Conservation (phyloP, 2,113 vertebrate species). For the Semicossyphus pulcher region DNA sequence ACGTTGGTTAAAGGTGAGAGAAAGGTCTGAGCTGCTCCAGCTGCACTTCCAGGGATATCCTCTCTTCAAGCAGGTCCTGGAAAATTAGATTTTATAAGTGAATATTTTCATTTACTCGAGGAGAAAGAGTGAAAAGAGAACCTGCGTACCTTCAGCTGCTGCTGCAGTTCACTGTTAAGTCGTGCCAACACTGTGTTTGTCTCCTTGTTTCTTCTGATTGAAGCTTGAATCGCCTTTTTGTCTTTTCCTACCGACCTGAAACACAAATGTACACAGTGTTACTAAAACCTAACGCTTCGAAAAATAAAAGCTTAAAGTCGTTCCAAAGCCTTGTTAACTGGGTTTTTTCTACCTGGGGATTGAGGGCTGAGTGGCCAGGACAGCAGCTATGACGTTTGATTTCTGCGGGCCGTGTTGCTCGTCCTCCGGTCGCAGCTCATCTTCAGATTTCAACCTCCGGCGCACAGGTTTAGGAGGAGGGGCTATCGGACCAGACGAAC, state of each 20-base stretch:
- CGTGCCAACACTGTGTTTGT: conserved; percentile 98
- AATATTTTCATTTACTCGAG: background rate
- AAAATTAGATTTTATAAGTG: conserved; percentile 1
- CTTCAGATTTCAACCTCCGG: conserved; percentile 97
- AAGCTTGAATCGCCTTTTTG: conserved; percentile 99
- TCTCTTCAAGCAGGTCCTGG: conserved; percentile 98
- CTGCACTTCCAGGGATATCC: conserved; percentile 99
- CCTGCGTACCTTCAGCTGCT: conserved; percentile 93
- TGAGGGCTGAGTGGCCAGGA: conserved; percentile 93
- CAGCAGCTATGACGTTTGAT: conserved; percentile 88
- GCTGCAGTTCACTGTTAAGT: conserved; percentile 98
- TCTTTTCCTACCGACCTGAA: conserved; percentile 96
- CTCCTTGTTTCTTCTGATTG: conserved; percentile 99
- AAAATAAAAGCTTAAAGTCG: background rate
- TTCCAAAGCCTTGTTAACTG: background rate
- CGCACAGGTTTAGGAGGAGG: conserved; percentile 97
- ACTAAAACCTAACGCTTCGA: background rate
- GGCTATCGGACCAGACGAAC: conserved; percentile 90
- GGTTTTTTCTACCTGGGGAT: conserved; percentile 88
- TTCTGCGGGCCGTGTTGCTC: conserved; percentile 94
- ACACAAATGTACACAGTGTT: background rate
- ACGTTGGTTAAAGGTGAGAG: conserved; percentile 93
- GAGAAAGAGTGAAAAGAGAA: background rate
- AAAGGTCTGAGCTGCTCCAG: conserved; percentile 99
- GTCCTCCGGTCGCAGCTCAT: conserved; percentile 92